Evolutionary conservation across 2,888 invertebrate species (phyloP), one percentile per base, ranked within the genome.

Genomic region (Aplocera efformata): DNA sequence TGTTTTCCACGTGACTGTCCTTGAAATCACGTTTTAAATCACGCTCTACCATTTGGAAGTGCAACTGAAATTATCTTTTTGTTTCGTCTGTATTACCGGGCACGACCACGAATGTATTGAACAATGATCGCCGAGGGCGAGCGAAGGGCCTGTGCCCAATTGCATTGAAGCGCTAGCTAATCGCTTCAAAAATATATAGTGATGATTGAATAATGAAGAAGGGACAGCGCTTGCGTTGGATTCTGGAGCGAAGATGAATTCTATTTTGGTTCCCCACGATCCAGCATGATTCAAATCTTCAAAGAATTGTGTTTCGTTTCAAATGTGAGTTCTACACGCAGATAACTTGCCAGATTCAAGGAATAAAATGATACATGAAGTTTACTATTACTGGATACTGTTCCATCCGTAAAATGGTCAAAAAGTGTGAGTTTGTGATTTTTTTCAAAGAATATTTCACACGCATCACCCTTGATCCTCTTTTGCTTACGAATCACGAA

Each of bases 361-460:
- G n/a, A n/a, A n/a, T n/a, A n/a, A n/a, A n/a, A n/a, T n/a, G n/a
- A n/a, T n/a, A n/a, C n/a, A n/a, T n/a, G n/a, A n/a, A n/a, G n/a
- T n/a, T n/a, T n/a, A n/a, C n/a, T n/a, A n/a, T n/a, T 35, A 39
- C 40, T 40, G 32, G 29, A 9, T 23, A 35, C 20, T 32, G 35
- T 32, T 9, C 32, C 27, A 21, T 32, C 25, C 24, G 24, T 21
- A 22, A 27, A 17, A 6, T 32, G 39, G 47, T 48, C 43, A 53
- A 50, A n/a, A 17, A 17, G 13, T 17, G 13, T 17, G 5, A 17
- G 5, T 13, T 34, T 29, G 40, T 41, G 22, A 29, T 13, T 21
- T 20, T 30, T 30, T 30, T 79, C 75, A 79, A 17, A 5, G 79
- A 82, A 73, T 84, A 79, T 83, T 84, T 83, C 83, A 79, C 84